A percentile compares a stretch with the other conserved stretches of the same genome.
These are phyloP conservation scores for Aplysia californica DNA, from an alignment of 1,140 invertebrate genomes.

Conservation along the genomic window DNA sequence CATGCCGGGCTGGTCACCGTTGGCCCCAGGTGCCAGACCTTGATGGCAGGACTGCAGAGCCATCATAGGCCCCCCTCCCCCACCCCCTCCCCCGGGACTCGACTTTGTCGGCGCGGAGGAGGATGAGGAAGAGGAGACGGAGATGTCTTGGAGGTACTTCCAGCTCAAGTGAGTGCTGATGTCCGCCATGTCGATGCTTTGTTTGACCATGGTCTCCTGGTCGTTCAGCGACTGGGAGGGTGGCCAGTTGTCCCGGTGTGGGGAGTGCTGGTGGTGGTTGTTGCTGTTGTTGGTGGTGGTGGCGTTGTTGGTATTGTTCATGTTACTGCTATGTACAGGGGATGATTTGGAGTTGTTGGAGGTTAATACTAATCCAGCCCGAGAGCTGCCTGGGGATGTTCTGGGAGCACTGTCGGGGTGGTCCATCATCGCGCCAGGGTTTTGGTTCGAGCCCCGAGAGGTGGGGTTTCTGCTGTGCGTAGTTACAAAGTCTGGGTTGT, in stretches of 20 bases:
- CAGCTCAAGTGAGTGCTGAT: slow-evolving; percentile 35
- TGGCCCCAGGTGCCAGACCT: slow-evolving; percentile 13
- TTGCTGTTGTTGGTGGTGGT: too few species aligned
- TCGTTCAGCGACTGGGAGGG: neutral
- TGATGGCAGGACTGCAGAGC: slow-evolving; percentile 26
- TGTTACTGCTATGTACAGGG: neutral
- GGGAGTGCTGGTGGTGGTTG: neutral
- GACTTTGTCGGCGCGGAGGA: neutral
- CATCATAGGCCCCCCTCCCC: neutral
- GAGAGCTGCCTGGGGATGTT: neutral
- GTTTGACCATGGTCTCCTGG: neutral
- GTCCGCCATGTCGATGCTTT: slow-evolving; percentile 31
- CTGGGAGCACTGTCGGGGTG: neutral
- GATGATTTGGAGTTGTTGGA: neutral
- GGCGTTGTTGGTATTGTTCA: too few species aligned
- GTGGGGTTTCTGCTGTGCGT: slow-evolving; percentile 1
- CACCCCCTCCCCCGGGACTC: neutral
- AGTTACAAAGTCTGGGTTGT: neutral
- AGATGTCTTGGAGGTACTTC: slow-evolving; percentile 34
- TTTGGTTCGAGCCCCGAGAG: neutral
- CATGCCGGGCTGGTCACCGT: slow-evolving; percentile 9
- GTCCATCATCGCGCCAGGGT: neutral
- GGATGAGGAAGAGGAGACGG: neutral
- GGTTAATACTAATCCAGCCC: neutral
- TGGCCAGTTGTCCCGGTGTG: neutral